Evolutionary conservation across 2,113 vertebrate genomes (phyloP).

Genomic region (Coracopsis vasa): DNA sequence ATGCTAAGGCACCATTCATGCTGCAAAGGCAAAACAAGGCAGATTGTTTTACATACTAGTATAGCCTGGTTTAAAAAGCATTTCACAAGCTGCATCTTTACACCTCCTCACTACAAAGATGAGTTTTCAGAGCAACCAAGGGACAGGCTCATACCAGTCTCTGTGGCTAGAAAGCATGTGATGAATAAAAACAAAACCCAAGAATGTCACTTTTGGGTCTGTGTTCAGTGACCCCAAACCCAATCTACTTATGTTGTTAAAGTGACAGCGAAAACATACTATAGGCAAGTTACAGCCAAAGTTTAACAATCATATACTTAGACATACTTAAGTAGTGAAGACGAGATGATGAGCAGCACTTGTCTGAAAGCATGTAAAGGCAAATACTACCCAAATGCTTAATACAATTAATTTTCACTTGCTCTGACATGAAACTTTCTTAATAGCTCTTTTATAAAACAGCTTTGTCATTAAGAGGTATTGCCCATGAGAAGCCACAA

Average conservation of each 20-base stretch:
- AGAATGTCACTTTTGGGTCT: background rate
- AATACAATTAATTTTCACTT: background rate
- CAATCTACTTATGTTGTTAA: background rate
- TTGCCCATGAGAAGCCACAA: background rate
- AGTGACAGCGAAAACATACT: background rate
- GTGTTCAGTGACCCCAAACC: background rate
- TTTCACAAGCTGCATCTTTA: background rate
- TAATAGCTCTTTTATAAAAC: background rate
- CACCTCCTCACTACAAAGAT: background rate
- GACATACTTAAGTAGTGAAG: background rate
- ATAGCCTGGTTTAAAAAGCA: background rate
- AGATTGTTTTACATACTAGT: background rate
- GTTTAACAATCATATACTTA: background rate
- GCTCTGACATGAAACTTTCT: background rate
- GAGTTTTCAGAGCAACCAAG: background rate
- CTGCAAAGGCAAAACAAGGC: conserved; percentile 62
- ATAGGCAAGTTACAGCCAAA: background rate
- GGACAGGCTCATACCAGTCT: background rate
- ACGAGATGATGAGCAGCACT: background rate
- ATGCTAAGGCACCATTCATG: conserved; percentile 97
- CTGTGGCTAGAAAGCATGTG: fast-evolving
- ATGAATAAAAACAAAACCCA: background rate
- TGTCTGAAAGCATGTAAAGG: background rate
- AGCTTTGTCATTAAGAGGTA: background rate
- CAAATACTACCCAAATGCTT: background rate